These are phyloP conservation scores for Ormia ochracea DNA, from an alignment of 2,888 invertebrate species.

Conservation along the genomic window DNA sequence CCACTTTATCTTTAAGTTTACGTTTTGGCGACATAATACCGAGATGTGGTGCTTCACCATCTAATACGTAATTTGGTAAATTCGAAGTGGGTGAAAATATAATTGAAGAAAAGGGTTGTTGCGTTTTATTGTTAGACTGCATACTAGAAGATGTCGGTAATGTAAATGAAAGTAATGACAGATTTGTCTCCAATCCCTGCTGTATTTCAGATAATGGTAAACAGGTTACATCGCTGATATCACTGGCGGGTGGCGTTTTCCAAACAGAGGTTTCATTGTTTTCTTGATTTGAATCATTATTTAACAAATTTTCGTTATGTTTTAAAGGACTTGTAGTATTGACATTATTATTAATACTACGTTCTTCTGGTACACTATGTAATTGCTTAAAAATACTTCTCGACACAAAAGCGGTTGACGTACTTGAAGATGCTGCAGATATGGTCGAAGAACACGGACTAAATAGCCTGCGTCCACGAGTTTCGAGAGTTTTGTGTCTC, in stretches of 20 bases:
- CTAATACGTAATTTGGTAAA: conserved; percentile 86
- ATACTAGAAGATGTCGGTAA: conserved; percentile 67
- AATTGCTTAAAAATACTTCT: conserved; percentile 65
- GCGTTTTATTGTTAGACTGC: conserved; percentile 64
- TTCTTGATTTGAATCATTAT: conserved; percentile 70
- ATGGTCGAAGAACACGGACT: conserved; percentile 72
- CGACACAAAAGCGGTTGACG: conserved; percentile 13
- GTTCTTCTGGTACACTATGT: conserved; percentile 66
- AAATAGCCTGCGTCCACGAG: conserved; percentile 77
- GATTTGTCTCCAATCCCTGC: conserved; percentile 65
- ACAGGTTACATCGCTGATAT: conserved; percentile 43
- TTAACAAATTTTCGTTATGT: conserved; percentile 50
- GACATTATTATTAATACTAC: conserved; percentile 19
- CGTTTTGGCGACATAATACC: conserved; percentile 83
- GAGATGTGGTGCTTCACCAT: conserved; percentile 87
- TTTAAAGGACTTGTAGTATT: conserved; percentile 48
- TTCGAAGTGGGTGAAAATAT: conserved; percentile 82
- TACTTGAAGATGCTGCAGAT: conserved; percentile 31
- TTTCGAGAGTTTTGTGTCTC: conserved; percentile 73
- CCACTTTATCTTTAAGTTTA: conserved; percentile 80
- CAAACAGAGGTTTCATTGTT: conserved; percentile 56
- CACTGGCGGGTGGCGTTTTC: conserved; percentile 44
- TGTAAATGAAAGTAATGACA: conserved; percentile 60
- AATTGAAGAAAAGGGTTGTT: conserved; percentile 65
- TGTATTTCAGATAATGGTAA: conserved; percentile 71